Base-by-base conservation (phyloP, 1,140 invertebrate species). In the Ctenoplectra terminalis region DNA sequence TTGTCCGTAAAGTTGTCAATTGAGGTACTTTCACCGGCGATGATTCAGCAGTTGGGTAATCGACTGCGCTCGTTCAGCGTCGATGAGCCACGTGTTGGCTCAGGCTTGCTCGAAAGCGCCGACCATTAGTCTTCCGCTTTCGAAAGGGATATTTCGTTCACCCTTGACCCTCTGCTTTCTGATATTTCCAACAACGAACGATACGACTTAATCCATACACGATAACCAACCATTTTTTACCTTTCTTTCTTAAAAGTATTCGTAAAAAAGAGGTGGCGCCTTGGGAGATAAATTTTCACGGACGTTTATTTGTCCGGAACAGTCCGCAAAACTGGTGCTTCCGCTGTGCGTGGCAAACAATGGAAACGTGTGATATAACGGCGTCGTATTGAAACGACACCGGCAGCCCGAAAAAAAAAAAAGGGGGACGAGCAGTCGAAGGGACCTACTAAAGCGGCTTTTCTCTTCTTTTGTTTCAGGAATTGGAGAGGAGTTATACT, bases 401-500 rank as follows among this genome's bases (percentile, higher is more conserved):
- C 17, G 6, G 2, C n/a, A 40, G 15, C 23, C 1, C 8, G 46
- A 11, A 15, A 1, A 34, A 4, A 29, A 43, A 66, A 17, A 34
- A 20, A 34, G 5, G 2, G 15, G 4, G 34, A 0, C 9, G 46
- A 66, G 23, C 37, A 56, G 66, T 78, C 29, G 1, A 0, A 43
- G 50, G 34, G 17, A 48, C 26, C 34, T 15, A 29, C 78, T 75
- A 75, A 73, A 58, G 46, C 69, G 20, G 52, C 79, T 82, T 82
- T 70, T 56, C 60, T 60, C 34, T 61, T 83, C 70, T 69, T 70
- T 76, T 85, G 81, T 92, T 90, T 29, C 87, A 92, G 91, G 91
- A 92, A 78, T 85, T 92, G 73, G 91, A 91, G 75, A 89, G 90
- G 37, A 92, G 91, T 85, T 91, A 91, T 81, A 91, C 90, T 9